Base-by-base conservation (phyloP, 2,888 invertebrate species). In the Dusona sp. region DNA sequence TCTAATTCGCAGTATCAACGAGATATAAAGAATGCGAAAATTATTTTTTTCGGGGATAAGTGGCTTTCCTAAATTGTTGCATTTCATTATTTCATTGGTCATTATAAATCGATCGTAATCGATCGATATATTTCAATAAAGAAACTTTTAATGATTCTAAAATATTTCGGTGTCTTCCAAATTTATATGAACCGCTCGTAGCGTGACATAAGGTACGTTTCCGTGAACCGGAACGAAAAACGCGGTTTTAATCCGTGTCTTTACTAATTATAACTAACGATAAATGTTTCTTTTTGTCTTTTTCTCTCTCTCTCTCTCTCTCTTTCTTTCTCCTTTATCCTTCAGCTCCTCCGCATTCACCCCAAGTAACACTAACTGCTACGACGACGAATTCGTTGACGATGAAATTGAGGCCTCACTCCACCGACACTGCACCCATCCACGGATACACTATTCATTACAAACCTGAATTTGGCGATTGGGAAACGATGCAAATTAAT, bases 381-480 rank as follows among this genome's bases (percentile, higher is more conserved):
- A 96, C 97, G 0, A 97, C 97, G 2, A 97, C 97, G 2, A 97
- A 96, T 91, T 96, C 97, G 0, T 94, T 97, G 91, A 97, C 97
- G 8, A 96, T 97, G 90, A 97, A 97, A 93, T 94, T 97, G 90
- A 96, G 96, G 89, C 96, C 97, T 3, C 96, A 97, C 90, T 96
- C 97, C 74, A 96, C 96, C 19, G 98, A 98, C 92, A 97, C 96
- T 67, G 98, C 98, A 51, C 98, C 98, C n/a, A 96, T 98, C 88
- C 98, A 98, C 90, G 98, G 99, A 0, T 98, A 98, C 95, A 98
- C 98, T 42, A 96, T 99, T 88, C 98, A 98, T 93, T 98, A 98
- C 95, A 98, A 98, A 93, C 98, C 98, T 80, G 98, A 99, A 94
- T 98, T 98, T 92, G 98, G 98, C 25, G 98, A 98, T 92, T 98